Percentiles rank a stretch among this genome's conserved stretches.
phyloP scores from a whole-genome alignment of 2,888 invertebrate genomes.

The Hypercompe scribonia region DNA sequence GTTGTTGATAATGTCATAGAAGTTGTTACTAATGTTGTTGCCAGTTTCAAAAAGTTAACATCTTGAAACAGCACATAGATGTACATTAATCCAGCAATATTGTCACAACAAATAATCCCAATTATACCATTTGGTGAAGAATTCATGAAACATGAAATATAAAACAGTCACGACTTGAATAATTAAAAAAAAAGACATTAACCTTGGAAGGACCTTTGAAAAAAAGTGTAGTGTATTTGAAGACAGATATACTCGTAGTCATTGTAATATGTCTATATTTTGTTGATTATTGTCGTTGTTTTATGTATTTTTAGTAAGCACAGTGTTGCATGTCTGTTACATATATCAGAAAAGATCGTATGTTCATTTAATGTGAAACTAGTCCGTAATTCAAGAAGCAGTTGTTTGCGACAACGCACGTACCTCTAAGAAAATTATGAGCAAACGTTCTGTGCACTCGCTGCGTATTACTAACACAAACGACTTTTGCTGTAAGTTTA shows the following conservation, averaged over 20 bases:
- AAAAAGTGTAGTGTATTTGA: neutral
- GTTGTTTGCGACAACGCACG: conserved; percentile 76
- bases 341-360: conserved; percentile 18
- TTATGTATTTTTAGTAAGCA: neutral
- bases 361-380: conserved; percentile 65
- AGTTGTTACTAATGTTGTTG: neutral
- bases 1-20: no score
- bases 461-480: conserved; percentile 28
- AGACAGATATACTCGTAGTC: neutral
- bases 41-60: neutral
- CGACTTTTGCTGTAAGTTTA: conserved; percentile 8
- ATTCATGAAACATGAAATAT: neutral
- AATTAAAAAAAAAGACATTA: neutral
- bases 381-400: conserved; percentile 74
- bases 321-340: neutral
- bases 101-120: no score
- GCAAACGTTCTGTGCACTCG: conserved; percentile 47
- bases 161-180: neutral
- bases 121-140: neutral
- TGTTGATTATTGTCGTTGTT: neutral
- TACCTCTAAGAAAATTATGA: conserved; percentile 65
- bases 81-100: no score
- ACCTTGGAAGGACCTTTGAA: neutral
- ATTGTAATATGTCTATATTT: neutral
- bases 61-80: neutral